phyloP scores from a whole-genome alignment of 2,113 vertebrate genomes.

The Coregonus clupeaformis region DNA sequence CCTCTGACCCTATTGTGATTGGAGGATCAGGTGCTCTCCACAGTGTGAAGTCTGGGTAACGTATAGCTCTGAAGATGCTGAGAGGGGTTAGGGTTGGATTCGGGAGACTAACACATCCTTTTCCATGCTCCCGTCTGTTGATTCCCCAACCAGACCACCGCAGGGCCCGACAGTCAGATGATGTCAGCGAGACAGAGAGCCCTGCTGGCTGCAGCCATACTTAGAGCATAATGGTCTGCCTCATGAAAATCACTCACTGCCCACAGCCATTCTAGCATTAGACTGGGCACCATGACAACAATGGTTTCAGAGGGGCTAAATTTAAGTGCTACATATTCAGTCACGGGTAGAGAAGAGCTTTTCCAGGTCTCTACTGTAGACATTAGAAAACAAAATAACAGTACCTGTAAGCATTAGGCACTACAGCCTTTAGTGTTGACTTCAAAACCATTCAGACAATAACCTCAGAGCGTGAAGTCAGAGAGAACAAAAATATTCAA shows the following conservation, averaged over 20 bases:
- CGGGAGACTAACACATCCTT: slow-evolving; percentile 33
- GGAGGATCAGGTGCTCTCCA: slow-evolving; percentile 23
- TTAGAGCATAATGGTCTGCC: slow-evolving; percentile 40
- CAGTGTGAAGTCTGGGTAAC: slow-evolving; percentile 16
- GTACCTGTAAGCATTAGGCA: neutral
- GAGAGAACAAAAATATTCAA: neutral
- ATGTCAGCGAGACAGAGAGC: slow-evolving; percentile 49
- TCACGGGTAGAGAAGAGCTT: neutral
- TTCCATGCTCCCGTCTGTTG: slow-evolving; percentile 24
- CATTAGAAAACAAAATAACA: slow-evolving; percentile 4
- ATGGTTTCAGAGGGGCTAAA: slow-evolving; percentile 26
- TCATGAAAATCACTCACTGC: slow-evolving; percentile 31
- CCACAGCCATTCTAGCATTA: slow-evolving; percentile 32
- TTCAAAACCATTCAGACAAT: neutral
- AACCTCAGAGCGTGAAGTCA: neutral
- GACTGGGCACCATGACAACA: slow-evolving; percentile 17
- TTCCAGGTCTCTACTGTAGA: neutral
- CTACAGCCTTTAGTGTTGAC: too few species aligned
- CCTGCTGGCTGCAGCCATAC: slow-evolving; percentile 29
- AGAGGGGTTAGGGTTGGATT: neutral
- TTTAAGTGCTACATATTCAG: slow-evolving; percentile 16
- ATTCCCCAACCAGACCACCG: slow-evolving; percentile 20
- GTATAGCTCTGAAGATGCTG: neutral
- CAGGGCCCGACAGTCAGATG: slow-evolving; percentile 41
- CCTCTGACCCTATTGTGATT: slow-evolving; percentile 17